Evolutionary conservation across 2,888 invertebrate genomes (phyloP).

Genomic region (Vannuccia rotundouncinata): DNA sequence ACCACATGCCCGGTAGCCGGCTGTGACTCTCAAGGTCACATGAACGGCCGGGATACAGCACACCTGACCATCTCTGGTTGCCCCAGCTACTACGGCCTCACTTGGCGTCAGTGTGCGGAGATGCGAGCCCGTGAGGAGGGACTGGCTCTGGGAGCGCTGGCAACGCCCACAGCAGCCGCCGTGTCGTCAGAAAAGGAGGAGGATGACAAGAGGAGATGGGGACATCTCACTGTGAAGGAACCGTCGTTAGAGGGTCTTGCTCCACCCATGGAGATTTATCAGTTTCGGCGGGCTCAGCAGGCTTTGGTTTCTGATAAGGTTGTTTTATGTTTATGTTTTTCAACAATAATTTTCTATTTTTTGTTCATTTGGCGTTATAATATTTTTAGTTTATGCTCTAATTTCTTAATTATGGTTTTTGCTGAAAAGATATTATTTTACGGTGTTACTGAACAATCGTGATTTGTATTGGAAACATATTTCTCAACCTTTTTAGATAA

Average conservation of each 20-base stretch:
- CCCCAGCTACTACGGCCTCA: slow-evolving; percentile 79
- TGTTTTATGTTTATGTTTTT: not conserved
- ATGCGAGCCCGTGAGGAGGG: slow-evolving; percentile 37
- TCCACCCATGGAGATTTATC: slow-evolving; percentile 36
- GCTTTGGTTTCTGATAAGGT: slow-evolving; percentile 29
- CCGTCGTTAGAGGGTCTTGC: slow-evolving; percentile 25
- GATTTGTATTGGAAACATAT: no score
- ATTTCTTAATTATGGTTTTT: no score
- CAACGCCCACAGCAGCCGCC: not conserved
- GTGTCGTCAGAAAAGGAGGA: not conserved
- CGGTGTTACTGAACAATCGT: no score
- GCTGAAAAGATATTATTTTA: no score
- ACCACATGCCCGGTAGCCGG: slow-evolving; percentile 35
- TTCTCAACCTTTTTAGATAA: no score
- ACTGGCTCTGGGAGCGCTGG: no score
- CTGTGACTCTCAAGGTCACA: slow-evolving; percentile 39
- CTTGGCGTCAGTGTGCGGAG: slow-evolving; percentile 66
- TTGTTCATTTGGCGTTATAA: no score
- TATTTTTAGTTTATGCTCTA: no score
- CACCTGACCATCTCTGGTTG: slow-evolving; percentile 87
- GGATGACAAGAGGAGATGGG: not conserved
- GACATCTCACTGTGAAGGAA: not conserved
- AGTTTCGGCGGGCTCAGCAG: slow-evolving; percentile 35
- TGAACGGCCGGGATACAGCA: slow-evolving; percentile 41
- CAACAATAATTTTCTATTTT: not conserved